Evolutionary conservation across 2,113 vertebrate species (phyloP), one percentile per base, ranked within the genome.

Genomic region (Lamprologus tigripictilis): DNA sequence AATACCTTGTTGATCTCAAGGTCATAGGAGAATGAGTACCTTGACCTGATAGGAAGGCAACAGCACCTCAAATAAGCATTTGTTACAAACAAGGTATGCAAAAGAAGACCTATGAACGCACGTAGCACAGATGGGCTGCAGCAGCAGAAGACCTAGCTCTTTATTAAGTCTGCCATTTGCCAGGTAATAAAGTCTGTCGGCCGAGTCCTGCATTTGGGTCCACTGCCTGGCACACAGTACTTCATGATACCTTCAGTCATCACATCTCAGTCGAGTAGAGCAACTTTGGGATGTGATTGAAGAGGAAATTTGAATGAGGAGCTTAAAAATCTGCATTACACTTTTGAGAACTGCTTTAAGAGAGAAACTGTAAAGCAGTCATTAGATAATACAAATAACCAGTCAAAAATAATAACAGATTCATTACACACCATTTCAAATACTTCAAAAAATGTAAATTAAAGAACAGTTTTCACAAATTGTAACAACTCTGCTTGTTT

Each of bases 91-190:
- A 35, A 63, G 58, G 16, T 63, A 33, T 63, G 28, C 28, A 63
- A 63, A 33, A 63, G 28, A 33, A 19, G 58, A 63, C 16, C 58
- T 63, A 63, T 63, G 58, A 63, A 63, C 1, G 16, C 28, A 33
- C 28, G 10, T 19, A 0, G 58, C 28, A 33, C 58, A 63, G 16
- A 63, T 63, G 16, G 28, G 58, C 58, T 33, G 0, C 58, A 63
- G 58, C 28, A 33, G 58, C 16, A 63, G 28, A 63, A 63, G 58
- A 63, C 28, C 16, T 63, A 35, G 17, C 58, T 35, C 58, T 63
- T 63, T 63, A 35, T 35, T 35, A 63, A n/a, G 17, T 3, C 31
- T 63, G 17, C 31, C 17, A 63, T 63, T 63, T 63, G 31, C 16
- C 31, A 1, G 16, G 0, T 35, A 35, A 63, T 63, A 63, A 63